Conservation (phyloP, 1,140 invertebrate species). For the Apis cerana region DNA sequence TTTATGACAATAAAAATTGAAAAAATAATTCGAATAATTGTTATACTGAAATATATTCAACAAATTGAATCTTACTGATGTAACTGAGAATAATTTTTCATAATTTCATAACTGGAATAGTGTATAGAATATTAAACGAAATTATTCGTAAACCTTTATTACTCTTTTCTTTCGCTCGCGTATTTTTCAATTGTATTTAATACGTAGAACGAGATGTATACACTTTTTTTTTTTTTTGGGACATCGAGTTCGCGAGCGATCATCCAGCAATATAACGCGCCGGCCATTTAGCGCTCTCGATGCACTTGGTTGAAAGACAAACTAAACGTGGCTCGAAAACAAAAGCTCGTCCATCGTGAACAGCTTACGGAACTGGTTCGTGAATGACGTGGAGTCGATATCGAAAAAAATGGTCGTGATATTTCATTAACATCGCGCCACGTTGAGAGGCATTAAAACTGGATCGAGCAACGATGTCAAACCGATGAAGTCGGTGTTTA, state of each 20-base stretch:
- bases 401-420: constrained; percentile 12
- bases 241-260: background rate
- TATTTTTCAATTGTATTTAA: background rate
- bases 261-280: background rate
- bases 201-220: background rate
- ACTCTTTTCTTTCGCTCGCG: background rate
- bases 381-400: constrained; percentile 1
- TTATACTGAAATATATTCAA: too few species aligned
- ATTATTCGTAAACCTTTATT: background rate
- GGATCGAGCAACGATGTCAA: background rate
- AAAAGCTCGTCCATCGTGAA: background rate
- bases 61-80: too few species aligned
- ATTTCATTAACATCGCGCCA: background rate
- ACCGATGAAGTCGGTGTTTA: background rate
- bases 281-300: too few species aligned
- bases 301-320: background rate
- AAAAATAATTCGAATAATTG: too few species aligned
- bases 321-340: background rate
- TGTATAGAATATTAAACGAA: too few species aligned
- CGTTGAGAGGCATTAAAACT: background rate
- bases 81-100: background rate
- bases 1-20: too few species aligned
- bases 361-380: background rate
- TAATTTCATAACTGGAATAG: too few species aligned
- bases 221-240: background rate